These are phyloP conservation scores for Leptinotarsa texana DNA, from an alignment of 1,140 invertebrate genomes.

Conservation along the genomic window DNA sequence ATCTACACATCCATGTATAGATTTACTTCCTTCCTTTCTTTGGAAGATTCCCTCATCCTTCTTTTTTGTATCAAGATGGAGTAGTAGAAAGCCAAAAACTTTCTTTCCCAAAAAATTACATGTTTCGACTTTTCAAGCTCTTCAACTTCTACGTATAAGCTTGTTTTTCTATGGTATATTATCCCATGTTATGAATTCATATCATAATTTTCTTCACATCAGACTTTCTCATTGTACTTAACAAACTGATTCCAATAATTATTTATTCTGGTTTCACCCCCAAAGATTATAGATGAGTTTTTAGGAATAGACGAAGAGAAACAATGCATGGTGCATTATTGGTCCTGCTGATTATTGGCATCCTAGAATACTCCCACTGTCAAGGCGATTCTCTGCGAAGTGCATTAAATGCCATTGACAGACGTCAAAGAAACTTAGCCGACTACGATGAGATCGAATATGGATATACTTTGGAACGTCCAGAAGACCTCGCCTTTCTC, in stretches of 20 bases:
- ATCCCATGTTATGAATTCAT: no score
- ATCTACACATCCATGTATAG: no score
- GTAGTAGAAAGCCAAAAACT: no score
- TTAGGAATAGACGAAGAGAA: not conserved
- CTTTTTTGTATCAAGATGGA: no score
- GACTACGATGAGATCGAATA: constrained; percentile 44
- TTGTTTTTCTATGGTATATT: no score
- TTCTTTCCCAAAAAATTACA: no score
- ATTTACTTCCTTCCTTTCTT: no score
- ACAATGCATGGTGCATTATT: constrained; percentile 18
- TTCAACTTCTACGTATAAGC: no score
- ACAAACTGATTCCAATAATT: not conserved
- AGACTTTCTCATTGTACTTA: not conserved
- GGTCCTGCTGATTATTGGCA: constrained; percentile 1
- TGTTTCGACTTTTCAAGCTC: no score
- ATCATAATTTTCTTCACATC: no score
- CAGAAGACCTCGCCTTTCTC: constrained; percentile 41
- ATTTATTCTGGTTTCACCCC: not conserved
- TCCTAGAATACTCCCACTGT: not conserved
- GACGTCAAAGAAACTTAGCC: constrained; percentile 54
- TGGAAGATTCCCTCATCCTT: no score
- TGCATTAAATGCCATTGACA: constrained; percentile 56
- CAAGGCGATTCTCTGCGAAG: constrained; percentile 55
- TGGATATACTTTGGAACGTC: constrained; percentile 37
- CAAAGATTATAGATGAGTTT: no score